Evolutionary conservation across 2,888 invertebrate species (phyloP), one percentile per base, ranked within the genome.

Genomic region (Apotomis capreana): DNA sequence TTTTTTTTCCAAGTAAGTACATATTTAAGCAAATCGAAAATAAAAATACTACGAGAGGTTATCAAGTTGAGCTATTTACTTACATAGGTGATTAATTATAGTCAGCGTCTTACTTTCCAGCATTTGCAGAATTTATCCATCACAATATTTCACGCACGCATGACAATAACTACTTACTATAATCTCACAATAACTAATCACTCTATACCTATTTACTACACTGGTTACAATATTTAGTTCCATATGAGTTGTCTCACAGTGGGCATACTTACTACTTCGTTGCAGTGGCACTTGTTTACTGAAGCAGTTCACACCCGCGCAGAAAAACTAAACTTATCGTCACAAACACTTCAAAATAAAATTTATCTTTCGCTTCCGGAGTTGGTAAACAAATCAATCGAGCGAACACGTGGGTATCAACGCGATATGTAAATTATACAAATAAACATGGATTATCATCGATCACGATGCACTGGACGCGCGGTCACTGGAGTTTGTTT

Each of bases 361-460:
- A 63, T 15, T 40, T 68, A 68, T 52, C 10, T 67, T 58, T 58
- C 51, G 67, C 26, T 57, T 72, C 58, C 72, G 36, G 54, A 58
- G 68, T 72, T 72, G 67, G 71, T 71, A 71, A 68, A 72, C 72
- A 63, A 63, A 63, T 68, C 62, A 72, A 68, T 68, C 59, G 52
- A 13, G 57, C 52, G 60, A 57, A 61, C 67, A 71, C 70, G 71
- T 72, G 62, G 70, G 40, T 15, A 52, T 62, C 54, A 67, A 67
- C 44, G 62, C 71, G 52, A 36, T 68, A 71, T 62, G 51, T 58
- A 36, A 72, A 68, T 36, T 68, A 8, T 57, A 71, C 70, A 57
- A 62, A 68, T 60, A 67, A 49, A 71, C 61, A 68, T 67, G 40
- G 57, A 61, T 57, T 51, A 72, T 51, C 70, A 67, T 68, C 62